phyloP scores from a whole-genome alignment of 2,888 invertebrate genomes.

The Agriopis aurantiaria region DNA sequence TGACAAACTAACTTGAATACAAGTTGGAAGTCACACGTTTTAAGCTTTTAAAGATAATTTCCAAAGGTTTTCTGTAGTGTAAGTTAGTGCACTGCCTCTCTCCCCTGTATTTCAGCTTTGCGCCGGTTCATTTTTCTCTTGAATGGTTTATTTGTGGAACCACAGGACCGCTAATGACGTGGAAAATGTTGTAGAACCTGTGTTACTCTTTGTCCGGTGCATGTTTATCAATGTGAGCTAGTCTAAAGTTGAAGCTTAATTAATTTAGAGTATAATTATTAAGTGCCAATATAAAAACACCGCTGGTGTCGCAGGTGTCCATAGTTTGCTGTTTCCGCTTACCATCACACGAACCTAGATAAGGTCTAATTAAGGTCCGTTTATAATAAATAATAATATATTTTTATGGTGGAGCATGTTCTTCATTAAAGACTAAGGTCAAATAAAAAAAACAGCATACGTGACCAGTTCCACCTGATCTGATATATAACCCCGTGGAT shows the following conservation, averaged over 20 bases:
- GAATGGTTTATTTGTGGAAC: conserved; percentile 39
- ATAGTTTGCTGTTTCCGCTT: too few species aligned
- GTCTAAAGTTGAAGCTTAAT: not conserved
- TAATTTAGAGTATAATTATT: not conserved
- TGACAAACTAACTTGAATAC: not conserved
- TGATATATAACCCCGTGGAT: too few species aligned
- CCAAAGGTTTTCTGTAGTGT: not conserved
- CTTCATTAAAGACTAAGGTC: too few species aligned
- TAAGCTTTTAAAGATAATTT: not conserved
- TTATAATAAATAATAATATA: too few species aligned
- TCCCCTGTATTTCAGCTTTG: not conserved
- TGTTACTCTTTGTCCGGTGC: conserved; percentile 23
- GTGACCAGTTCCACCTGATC: too few species aligned
- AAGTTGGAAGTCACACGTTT: not conserved
- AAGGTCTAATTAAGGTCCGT: too few species aligned
- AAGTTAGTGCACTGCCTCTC: conserved; percentile 1
- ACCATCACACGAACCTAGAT: too few species aligned
- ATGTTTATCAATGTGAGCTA: not conserved
- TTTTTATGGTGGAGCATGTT: too few species aligned
- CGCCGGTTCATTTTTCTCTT: conserved; percentile 33
- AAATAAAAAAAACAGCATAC: too few species aligned
- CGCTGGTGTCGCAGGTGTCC: not conserved
- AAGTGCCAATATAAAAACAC: not conserved
- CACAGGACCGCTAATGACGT: conserved; percentile 42
- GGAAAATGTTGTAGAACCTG: conserved; percentile 38